phyloP scores from a whole-genome alignment of 2,888 invertebrate genomes.

The Chymomyza caudatula region DNA sequence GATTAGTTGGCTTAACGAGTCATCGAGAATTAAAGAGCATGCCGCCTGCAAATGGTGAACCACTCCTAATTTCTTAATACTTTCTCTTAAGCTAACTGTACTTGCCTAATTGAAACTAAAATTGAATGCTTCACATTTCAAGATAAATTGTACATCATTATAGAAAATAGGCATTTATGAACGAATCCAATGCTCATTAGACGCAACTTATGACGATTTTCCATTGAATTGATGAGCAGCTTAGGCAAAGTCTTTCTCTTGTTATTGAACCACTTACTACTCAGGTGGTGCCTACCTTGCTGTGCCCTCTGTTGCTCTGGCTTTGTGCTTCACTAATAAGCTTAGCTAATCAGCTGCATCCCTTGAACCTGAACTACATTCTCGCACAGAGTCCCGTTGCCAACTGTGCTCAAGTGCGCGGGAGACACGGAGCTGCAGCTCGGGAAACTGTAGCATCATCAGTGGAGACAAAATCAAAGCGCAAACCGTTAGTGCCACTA shows the following conservation, averaged over 20 bases:
- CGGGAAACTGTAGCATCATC: too few relatives aligned
- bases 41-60: too few relatives aligned
- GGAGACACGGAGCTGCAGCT: background rate
- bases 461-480: slow-evolving; percentile 23
- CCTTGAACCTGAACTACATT: slow-evolving; percentile 23
- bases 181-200: background rate
- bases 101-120: too few relatives aligned
- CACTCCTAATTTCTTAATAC: too few relatives aligned
- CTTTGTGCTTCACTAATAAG: slow-evolving; percentile 15
- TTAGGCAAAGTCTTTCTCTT: background rate
- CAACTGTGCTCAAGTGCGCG: background rate
- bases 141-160: background rate
- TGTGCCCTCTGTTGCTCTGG: background rate
- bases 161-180: background rate
- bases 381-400: background rate
- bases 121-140: background rate
- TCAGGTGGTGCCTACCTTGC: background rate
- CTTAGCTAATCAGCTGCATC: slow-evolving; percentile 36
- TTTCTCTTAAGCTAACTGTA: too few relatives aligned
- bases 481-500: slow-evolving; percentile 11
- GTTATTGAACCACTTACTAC: background rate
- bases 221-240: background rate
- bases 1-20: too few relatives aligned
- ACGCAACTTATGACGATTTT: background rate
- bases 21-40: too few relatives aligned